Evolutionary conservation across 2,113 vertebrate species (phyloP), one percentile per base, ranked within the genome.

Genomic region (Heterotis niloticus): DNA sequence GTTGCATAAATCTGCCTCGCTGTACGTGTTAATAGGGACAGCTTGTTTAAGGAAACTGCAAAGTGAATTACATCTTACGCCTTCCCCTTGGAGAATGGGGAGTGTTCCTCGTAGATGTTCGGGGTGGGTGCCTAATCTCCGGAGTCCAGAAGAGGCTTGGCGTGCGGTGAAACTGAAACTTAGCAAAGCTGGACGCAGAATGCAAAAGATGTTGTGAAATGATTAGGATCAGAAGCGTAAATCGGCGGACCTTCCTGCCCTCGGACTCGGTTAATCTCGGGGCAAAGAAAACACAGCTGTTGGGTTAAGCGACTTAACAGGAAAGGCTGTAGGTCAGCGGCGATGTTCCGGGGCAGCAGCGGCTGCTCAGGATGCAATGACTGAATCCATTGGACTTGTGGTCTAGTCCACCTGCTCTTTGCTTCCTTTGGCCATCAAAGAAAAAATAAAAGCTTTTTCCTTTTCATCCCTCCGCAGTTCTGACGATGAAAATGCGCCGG

Each of bases 241-340:
- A 77, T 62, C 72, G 34, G n/a, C n/a, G 71, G 52, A 66, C 56
- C 73, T 80, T 84, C 84, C 85, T 81, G 84, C 81, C 29, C 29
- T 29, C 71, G 29, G 64, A 62, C 76, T 79, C 76, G 83, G 91
- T 81, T 88, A 82, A 90, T 89, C 79, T 73, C 69, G 44, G 88
- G 66, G 85, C 82, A 78, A 91, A 91, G 85, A 85, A 29, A 65
- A 64, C 57, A 52, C 52, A 34, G 60, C 62, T 67, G 1, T 44
- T 67, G 80, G 72, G 81, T 73, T 77, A 28, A 68, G 77, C 66
- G 81, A 85, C 44, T 81, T 72, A 62, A 85, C 82, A 85, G 81
- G 85, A 86, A 85, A 79, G 86, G 80, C 80, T 64, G 26, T 17
- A 26, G 76, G 56, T 65, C 76, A 9, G 44, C 24, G 54, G 9